Conservation (phyloP, 2,113 vertebrate genomes). For the Triplophysa rosa region DNA sequence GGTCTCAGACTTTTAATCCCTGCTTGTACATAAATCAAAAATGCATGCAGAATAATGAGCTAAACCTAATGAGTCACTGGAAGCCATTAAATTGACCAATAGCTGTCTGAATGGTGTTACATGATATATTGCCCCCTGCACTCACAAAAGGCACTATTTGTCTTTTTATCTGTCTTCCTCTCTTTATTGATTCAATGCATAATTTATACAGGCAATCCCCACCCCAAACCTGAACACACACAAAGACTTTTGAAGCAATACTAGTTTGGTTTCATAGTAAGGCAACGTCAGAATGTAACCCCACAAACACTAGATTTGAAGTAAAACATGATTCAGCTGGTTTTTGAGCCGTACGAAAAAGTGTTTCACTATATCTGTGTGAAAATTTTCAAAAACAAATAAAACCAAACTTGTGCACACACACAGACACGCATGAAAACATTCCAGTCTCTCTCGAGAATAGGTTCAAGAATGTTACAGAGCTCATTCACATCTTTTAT, state of each 20-base stretch:
- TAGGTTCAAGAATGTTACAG: slow-evolving; percentile 46
- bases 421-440: neutral
- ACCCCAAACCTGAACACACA: neutral
- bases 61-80: slow-evolving; percentile 14
- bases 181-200: slow-evolving; percentile 68
- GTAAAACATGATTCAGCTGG: too few relatives aligned
- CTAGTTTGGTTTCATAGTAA: too few relatives aligned
- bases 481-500: slow-evolving; percentile 35
- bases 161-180: slow-evolving; percentile 41
- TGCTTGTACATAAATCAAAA: neutral
- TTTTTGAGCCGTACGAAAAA: too few relatives aligned
- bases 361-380: too few relatives aligned
- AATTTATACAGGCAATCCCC: slow-evolving; percentile 55
- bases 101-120: slow-evolving; percentile 23
- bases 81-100: slow-evolving; percentile 30
- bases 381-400: too few relatives aligned
- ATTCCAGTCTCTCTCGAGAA: slow-evolving; percentile 39
- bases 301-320: too few relatives aligned
- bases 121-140: slow-evolving; percentile 26
- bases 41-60: neutral
- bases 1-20: too few relatives aligned
- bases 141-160: slow-evolving; percentile 20
- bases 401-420: neutral
- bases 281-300: too few relatives aligned
- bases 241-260: too few relatives aligned